Evolutionary conservation across 2,113 vertebrate genomes (phyloP).

Genomic region (Nanorana parkeri): DNA sequence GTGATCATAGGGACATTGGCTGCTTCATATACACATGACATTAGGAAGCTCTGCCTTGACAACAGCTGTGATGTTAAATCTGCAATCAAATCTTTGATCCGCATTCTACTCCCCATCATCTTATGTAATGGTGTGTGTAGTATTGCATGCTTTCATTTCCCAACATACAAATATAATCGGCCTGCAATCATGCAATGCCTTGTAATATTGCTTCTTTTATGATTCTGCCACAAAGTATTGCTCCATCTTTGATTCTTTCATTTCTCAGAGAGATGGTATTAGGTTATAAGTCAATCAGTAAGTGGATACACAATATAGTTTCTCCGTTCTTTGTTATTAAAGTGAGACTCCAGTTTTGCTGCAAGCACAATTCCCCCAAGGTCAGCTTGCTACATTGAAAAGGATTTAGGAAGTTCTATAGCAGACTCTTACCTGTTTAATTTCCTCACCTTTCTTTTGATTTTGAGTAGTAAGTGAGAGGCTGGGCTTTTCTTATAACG

Average conservation of each 20-base stretch:
- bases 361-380: no score
- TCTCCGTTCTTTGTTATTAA: constrained; percentile 12
- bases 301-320: background rate
- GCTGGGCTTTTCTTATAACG: no score
- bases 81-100: constrained; percentile 37
- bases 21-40: background rate
- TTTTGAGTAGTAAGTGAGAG: no score
- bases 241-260: constrained; percentile 8
- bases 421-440: no score
- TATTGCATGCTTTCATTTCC: constrained; percentile 3
- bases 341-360: no score
- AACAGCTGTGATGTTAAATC: background rate
- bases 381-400: no score
- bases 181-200: constrained; percentile 16
- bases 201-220: constrained; percentile 42
- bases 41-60: constrained; percentile 1
- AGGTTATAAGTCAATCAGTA: background rate
- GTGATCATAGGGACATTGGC: background rate
- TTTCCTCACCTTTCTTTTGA: no score
- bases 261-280: constrained; percentile 12
- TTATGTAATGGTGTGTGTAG: constrained; percentile 25
- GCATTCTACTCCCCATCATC: constrained; percentile 6
- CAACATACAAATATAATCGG: constrained; percentile 14
- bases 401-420: no score
- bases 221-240: constrained; percentile 25